Percentiles rank a stretch among this genome's conserved stretches.
phyloP scores from a whole-genome alignment of 2,888 invertebrate species.

The Pristionchus mayeri region DNA sequence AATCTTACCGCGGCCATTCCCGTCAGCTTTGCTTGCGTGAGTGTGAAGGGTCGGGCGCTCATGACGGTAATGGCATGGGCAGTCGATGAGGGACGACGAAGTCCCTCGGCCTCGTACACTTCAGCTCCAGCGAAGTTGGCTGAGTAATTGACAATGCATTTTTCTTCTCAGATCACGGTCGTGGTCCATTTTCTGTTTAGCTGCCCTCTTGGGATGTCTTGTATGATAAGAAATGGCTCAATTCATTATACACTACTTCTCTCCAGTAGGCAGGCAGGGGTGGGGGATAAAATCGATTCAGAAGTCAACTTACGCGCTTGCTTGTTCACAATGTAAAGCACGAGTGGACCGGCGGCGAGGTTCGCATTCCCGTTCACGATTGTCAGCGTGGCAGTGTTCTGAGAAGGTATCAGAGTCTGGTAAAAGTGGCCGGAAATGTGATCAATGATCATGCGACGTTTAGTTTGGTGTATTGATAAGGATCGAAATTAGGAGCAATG shows the following conservation, averaged over 20 bases:
- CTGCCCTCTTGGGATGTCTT: too few species aligned
- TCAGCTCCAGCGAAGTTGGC: neutral
- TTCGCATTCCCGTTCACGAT: neutral
- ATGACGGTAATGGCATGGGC: neutral
- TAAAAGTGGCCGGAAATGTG: neutral
- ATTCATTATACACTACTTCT: too few species aligned
- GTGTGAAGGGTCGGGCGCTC: conserved; percentile 22
- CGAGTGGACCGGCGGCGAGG: neutral
- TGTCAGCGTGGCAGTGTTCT: neutral
- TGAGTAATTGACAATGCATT: neutral
- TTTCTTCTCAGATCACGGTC: too few species aligned
- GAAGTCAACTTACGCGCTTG: neutral
- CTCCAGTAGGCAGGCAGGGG: too few species aligned
- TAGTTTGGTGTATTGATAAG: too few species aligned
- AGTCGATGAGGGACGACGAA: neutral
- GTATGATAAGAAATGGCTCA: too few species aligned
- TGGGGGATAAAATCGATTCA: too few species aligned
- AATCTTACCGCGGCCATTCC: neutral
- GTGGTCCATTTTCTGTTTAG: too few species aligned
- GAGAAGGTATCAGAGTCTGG: neutral
- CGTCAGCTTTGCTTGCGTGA: neutral
- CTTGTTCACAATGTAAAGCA: conserved; percentile 19
- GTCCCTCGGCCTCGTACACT: neutral
- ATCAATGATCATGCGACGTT: too few species aligned
- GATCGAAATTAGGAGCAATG: too few species aligned